Evolutionary conservation across 2,113 vertebrate genomes (phyloP), one percentile per base, ranked within the genome.

Genomic region (Platycercus adscitus): DNA sequence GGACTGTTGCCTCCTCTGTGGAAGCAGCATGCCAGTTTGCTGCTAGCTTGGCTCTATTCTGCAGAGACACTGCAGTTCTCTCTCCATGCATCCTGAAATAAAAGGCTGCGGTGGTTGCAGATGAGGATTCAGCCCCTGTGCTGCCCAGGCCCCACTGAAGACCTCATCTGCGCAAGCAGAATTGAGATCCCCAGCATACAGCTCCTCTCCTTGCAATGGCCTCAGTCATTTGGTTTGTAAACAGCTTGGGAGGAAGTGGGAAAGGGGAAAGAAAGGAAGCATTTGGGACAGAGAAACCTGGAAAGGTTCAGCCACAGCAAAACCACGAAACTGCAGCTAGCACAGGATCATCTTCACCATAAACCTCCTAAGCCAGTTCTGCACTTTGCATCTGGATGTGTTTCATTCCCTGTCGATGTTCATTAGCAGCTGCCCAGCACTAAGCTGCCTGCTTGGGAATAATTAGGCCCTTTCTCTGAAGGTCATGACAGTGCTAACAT

Each of bases 361-460:
- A 89, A 71, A 47, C 39, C 50, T 92, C 52, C 83, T 64, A 41
- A 84, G 46, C 50, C 73, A 69, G 73, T 6, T 53, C 88, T 88
- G 80, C 80, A 93, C 53, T 94, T 91, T 94, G 87, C 92, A 93
- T 94, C 86, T 93, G 93, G 90, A 66, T 78, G 71, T 0, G 0
- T 94, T 95, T 93, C 94, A 35, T 95, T 91, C 95, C 69, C 50
- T 88, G 52, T 75, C 85, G 70, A 4, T 53, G 93, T 88, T 91
- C 93, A 88, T 94, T 90, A 97, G 92, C 93, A 96, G 95, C 88
- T 95, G 88, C 90, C 90, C 88, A 94, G 72, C 72, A 64, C 79
- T 86, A 64, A 94, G 87, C 64, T 84, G 64, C 76, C 82, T 95
- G 79, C 82, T 88, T 77, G 80, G 93, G 85, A 95, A 88, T 95